Evolutionary conservation across 1,140 invertebrate species (phyloP), one percentile per base, ranked within the genome.

Genomic region (Pogonognathellus flavescens): DNA sequence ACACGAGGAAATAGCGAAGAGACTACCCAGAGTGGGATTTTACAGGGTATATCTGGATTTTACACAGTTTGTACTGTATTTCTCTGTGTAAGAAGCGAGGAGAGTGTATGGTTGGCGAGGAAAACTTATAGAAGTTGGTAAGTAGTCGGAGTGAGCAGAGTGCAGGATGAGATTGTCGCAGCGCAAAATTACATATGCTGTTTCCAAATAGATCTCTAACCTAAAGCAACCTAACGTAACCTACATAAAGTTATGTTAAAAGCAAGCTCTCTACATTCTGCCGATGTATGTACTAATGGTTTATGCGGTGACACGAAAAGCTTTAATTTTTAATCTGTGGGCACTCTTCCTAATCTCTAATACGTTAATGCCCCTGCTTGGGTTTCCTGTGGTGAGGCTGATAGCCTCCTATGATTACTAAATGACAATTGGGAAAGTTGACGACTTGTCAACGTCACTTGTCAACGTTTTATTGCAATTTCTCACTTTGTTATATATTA

Each of bases 241-340:
- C 13, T 18, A 76, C 70, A 76, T 76, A 76, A 49, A 76, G 22
- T 50, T 31, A 25, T 22, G 11, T 25, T 49, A 25, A 41, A 72
- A 72, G 6, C 70, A 25, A 0, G 16, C 14, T 9, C 11, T 76
- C 70, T 31, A 2, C 25, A 76, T 18, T 50, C 41, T 50, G n/a
- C 70, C 9, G 3, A 72, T n/a, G 13, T 25, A 66, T 11, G 62
- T 66, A 66, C 31, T 76, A 76, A 76, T 76, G 70, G 70, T 76
- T 76, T 76, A 76, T 76, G 70, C 70, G 70, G 70, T 76, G 70
- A 76, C 70, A 76, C 25, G 70, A 76, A 76, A 31, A n/a, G 70
- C 70, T 76, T 76, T 18, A 76, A 76, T 76, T 76, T 76, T 76
- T 76, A 76, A 76, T 76, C 70, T 76, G 22, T 76, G 16, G 70